Evolutionary conservation across 2,113 vertebrate species (phyloP).

Genomic region (Lagopus leucura): DNA sequence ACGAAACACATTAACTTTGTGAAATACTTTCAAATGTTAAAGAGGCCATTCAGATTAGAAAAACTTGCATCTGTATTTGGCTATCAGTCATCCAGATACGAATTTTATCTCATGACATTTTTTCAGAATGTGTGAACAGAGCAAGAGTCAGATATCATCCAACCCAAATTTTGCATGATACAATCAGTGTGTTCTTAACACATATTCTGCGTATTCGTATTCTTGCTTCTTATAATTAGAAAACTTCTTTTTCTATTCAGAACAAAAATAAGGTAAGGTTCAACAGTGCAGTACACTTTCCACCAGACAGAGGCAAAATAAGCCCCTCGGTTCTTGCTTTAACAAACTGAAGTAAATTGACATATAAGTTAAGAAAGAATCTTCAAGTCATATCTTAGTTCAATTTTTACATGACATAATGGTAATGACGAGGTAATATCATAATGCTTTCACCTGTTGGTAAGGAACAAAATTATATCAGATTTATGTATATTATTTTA

Average conservation of each 20-base stretch:
- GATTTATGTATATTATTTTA: not conserved
- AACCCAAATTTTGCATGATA: not conserved
- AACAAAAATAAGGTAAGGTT: not conserved
- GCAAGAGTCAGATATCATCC: not conserved
- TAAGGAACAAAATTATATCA: not conserved
- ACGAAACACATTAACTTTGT: not conserved
- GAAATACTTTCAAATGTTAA: not conserved
- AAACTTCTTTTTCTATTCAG: not conserved
- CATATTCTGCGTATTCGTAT: not conserved
- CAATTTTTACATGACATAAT: not conserved
- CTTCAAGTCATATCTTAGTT: not conserved
- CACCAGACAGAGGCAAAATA: not conserved
- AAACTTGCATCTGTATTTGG: rapidly evolving
- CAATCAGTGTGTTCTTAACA: not conserved
- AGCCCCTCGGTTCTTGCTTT: not conserved
- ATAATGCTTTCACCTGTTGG: not conserved
- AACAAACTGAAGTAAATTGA: not conserved
- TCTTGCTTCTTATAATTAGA: no score
- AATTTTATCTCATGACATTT: not conserved
- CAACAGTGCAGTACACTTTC: not conserved
- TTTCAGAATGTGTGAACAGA: not conserved
- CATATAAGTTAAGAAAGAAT: not conserved
- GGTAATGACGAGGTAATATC: not conserved
- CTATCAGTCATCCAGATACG: not conserved
- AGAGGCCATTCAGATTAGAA: not conserved